Conservation (phyloP, 1,140 invertebrate species). For the Microplitis mediator region DNA sequence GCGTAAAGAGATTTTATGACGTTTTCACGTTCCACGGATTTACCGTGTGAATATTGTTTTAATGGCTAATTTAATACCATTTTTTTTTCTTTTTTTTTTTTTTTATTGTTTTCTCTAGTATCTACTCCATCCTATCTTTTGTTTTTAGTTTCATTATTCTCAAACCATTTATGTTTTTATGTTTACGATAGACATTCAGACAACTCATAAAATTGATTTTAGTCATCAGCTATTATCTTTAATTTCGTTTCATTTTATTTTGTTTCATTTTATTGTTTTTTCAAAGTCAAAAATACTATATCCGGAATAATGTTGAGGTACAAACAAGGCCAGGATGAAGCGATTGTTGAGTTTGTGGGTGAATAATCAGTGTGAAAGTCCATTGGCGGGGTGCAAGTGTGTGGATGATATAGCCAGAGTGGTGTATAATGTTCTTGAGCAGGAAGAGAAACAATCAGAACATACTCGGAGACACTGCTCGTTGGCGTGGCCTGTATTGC, state of each 20-base stretch:
- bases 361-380: no score
- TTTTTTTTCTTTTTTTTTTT: background rate
- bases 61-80: background rate
- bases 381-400: no score
- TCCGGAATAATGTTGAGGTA: no score
- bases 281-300: no score
- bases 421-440: background rate
- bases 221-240: no score
- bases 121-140: background rate
- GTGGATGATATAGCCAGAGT: background rate
- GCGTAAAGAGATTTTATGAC: conserved; percentile 13
- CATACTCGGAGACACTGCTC: background rate
- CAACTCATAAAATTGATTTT: no score
- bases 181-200: no score
- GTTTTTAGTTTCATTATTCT: background rate
- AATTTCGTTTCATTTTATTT: no score
- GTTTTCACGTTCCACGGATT: background rate
- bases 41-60: conserved; percentile 4
- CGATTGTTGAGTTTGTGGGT: no score
- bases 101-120: background rate
- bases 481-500: background rate
- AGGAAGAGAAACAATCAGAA: background rate
- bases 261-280: no score
- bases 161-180: no score
- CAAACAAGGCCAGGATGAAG: no score